Base-by-base conservation (phyloP, 2,888 invertebrate genomes). In the Hipparchia sbordonii region DNA sequence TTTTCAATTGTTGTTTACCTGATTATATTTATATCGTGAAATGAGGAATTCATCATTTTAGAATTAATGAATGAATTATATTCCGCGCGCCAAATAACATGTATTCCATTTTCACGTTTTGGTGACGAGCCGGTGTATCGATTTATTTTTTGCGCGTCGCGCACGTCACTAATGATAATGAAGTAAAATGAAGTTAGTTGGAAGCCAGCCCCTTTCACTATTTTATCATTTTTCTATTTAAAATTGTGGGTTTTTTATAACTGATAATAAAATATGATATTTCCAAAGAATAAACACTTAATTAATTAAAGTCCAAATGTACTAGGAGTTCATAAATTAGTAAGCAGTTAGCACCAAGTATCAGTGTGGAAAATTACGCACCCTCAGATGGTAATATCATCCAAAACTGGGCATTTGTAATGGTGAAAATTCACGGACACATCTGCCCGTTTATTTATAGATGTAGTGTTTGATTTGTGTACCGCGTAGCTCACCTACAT, bases 391-490 rank as follows among this genome's bases (percentile, higher is more conserved):
- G 63, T 61, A 72, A 39, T 67, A 67, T 51, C 62, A 63, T 45
- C 74, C 67, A 74, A 72, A 73, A 70, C 76, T 74, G 76, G 78
- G 66, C 75, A 77, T 77, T 77, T 74, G 74, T 76, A 76, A 74
- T 78, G 77, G 78, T 79, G 73, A 77, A 77, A 74, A 78, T 89
- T 87, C 90, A 89, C 83, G 88, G 88, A 87, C 89, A 86, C 86
- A 62, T n/a, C 86, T 88, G 78, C 77, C 81, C 81, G 84, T 88
- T 88, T 90, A 91, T 91, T 89, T 89, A 88, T 91, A 90, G 89
- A 85, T 80, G 82, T 84, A 85, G 85, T 89, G 88, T 91, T 91
- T 91, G 92, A 91, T 91, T 92, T 90, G 91, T 91, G 87, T 87
- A 82, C 82, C 85, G 84, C 89, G 88, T 88, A 88, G 87, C 89